Evolutionary conservation across 2,113 vertebrate genomes (phyloP).

Genomic region (Motacilla tschutschensis): DNA sequence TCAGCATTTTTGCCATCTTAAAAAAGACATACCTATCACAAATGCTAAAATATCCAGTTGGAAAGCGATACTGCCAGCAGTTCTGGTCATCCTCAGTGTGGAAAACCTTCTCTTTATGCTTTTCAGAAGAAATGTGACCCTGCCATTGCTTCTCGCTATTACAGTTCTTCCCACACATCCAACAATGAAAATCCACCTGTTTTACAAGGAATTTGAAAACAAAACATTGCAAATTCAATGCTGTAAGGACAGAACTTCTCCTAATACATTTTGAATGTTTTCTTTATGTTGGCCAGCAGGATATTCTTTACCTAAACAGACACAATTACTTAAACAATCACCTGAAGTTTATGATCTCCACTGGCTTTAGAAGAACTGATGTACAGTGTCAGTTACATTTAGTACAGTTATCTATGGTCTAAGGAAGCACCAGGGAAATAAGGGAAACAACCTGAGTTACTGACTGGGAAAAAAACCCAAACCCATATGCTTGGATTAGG

Average conservation of each 20-base stretch:
- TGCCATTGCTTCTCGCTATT: slow-evolving; percentile 99
- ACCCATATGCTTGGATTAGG: neutral
- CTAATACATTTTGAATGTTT: neutral
- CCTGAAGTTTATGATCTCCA: neutral
- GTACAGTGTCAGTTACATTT: neutral
- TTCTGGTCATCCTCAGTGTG: slow-evolving; percentile 95
- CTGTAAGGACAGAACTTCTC: neutral
- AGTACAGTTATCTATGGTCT: neutral
- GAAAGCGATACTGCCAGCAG: slow-evolving; percentile 97
- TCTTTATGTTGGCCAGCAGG: neutral
- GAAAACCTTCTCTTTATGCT: slow-evolving; percentile 97
- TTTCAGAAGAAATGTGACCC: slow-evolving; percentile 96
- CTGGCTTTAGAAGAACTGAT: neutral
- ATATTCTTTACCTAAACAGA: neutral
- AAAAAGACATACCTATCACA: slow-evolving; percentile 84
- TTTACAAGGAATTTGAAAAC: neutral
- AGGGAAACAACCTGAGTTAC: neutral
- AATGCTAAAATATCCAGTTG: slow-evolving; percentile 90
- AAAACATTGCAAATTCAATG: neutral
- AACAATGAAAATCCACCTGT: slow-evolving; percentile 95
- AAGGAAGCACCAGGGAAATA: neutral
- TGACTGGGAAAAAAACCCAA: neutral
- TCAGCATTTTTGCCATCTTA: neutral
- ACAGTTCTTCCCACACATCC: slow-evolving; percentile 98
- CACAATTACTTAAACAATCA: neutral